phyloP scores from a whole-genome alignment of 2,113 vertebrate species.

The Mirza zaza region DNA sequence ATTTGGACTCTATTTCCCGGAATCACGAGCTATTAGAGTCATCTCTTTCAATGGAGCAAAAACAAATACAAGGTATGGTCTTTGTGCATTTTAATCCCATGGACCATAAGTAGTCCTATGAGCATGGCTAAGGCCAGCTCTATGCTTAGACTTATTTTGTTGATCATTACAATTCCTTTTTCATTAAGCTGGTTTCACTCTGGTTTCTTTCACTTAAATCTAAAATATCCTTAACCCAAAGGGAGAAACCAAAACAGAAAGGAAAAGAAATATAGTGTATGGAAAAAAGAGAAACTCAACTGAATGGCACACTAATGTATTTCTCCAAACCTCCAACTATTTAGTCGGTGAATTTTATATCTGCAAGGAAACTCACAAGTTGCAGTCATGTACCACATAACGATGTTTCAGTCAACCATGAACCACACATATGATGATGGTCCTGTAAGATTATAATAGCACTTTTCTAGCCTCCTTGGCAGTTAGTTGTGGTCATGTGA shows the following conservation, averaged over 20 bases:
- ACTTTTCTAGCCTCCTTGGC: not conserved
- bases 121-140: not conserved
- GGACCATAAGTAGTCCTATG: not conserved
- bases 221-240: not conserved
- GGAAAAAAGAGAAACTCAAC: not conserved
- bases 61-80: not conserved
- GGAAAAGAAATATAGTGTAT: not conserved
- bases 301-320: not conserved
- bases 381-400: not conserved
- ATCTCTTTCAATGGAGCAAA: not conserved
- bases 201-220: not conserved
- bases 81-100: conserved; percentile 1
- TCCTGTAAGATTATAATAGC: not conserved
- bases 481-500: not conserved
- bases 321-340: not conserved
- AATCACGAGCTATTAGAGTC: not conserved
- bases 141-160: not conserved
- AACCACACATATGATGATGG: not conserved
- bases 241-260: not conserved
- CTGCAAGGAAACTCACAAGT: not conserved
- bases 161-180: not conserved
- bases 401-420: not conserved
- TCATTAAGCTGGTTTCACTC: conserved; percentile 9
- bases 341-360: not conserved
- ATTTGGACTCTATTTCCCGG: not conserved